Percentiles rank a stretch among this genome's conserved stretches.
Evolutionary conservation across 2,888 invertebrate species (phyloP).

Genomic region (Isoperla grammatica): DNA sequence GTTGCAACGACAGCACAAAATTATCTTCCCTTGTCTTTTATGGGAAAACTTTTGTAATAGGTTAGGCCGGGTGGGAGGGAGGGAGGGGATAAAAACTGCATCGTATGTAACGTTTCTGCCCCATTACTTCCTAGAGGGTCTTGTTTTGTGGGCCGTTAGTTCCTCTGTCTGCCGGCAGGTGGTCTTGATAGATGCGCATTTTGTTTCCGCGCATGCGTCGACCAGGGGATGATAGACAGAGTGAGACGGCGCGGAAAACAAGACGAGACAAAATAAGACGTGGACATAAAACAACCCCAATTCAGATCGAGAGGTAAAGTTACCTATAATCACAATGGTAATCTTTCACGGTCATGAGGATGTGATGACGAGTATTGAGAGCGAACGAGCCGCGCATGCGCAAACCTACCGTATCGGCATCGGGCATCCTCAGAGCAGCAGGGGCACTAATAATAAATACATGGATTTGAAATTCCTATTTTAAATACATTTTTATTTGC

Average conservation of each 20-base stretch:
- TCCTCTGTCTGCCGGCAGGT: constrained; percentile 21
- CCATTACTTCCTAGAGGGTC: constrained; percentile 21
- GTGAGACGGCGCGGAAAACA: constrained; percentile 14
- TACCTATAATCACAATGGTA: too few relatives aligned
- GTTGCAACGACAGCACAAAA: too few relatives aligned
- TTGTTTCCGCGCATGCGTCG: background rate
- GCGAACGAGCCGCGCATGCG: too few relatives aligned
- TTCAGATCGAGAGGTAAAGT: too few relatives aligned
- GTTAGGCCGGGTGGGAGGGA: background rate
- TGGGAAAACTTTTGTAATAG: background rate
- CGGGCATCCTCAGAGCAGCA: too few relatives aligned
- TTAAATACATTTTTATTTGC: too few relatives aligned
- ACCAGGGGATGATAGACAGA: background rate
- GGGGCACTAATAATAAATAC: too few relatives aligned
- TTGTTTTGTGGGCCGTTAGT: constrained; percentile 25
- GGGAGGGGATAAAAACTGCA: constrained; percentile 14
- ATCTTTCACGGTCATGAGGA: too few relatives aligned
- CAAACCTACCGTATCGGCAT: too few relatives aligned
- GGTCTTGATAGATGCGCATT: constrained; percentile 23
- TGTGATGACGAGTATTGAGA: too few relatives aligned
- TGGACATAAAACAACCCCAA: too few relatives aligned
- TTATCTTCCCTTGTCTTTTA: background rate
- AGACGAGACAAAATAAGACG: background rate
- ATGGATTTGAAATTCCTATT: too few relatives aligned
- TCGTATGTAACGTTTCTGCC: constrained; percentile 25